Evolutionary conservation across 2,888 invertebrate genomes (phyloP).

Genomic region (Agriotes lineatus): DNA sequence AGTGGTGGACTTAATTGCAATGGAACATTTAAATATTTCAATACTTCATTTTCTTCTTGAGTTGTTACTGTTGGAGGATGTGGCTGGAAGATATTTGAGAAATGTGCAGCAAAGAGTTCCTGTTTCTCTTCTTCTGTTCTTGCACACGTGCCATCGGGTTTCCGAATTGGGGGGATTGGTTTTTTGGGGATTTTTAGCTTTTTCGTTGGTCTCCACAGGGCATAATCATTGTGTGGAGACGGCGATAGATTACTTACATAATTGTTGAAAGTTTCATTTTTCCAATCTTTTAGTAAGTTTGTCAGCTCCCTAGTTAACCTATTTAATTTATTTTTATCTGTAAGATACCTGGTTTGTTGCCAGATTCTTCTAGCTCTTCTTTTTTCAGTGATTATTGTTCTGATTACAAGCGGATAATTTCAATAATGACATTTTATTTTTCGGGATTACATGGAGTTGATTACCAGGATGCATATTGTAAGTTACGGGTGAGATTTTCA

Average conservation of each 20-base stretch:
- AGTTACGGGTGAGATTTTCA: background rate
- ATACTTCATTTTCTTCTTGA: background rate
- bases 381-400: slow-evolving; percentile 6
- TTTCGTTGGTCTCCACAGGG: background rate
- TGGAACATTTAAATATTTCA: background rate
- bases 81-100: background rate
- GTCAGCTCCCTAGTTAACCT: background rate
- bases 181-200: slow-evolving; percentile 7
- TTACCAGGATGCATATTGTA: slow-evolving; percentile 30
- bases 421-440: background rate
- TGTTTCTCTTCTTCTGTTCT: background rate
- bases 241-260: background rate
- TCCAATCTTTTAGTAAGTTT: background rate
- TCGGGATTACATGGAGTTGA: slow-evolving; percentile 27
- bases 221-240: background rate
- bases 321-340: slow-evolving; percentile 40
- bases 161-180: background rate
- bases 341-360: background rate
- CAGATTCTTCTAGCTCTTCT: slow-evolving; percentile 36
- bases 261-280: slow-evolving; percentile 3
- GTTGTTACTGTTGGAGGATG: background rate
- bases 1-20: background rate
- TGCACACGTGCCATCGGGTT: background rate
- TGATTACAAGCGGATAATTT: slow-evolving; percentile 5
- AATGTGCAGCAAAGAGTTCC: background rate